Evolutionary conservation across 1,140 invertebrate genomes (phyloP), one percentile per base, ranked within the genome.

Genomic region (Drosophila asahinai): DNA sequence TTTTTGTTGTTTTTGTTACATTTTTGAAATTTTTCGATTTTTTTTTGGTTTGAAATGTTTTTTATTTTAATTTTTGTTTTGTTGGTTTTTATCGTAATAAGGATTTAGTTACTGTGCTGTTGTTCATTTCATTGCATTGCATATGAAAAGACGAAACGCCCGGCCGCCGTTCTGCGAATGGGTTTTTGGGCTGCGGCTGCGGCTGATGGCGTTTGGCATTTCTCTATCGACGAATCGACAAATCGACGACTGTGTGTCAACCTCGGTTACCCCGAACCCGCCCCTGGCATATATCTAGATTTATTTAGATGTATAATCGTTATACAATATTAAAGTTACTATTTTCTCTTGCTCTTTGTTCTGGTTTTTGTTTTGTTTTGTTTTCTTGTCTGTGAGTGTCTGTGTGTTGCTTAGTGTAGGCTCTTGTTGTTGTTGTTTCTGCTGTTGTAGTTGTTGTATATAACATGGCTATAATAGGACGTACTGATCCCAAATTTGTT

Each of bases 401-500:
- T 66, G 61, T 86, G 82, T 81, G 74, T 86, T 86, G 58, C 81
- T 80, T 81, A 83, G 75, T 86, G 81, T 87, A 79, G 33, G 40
- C 67, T 70, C 33, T 66, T 77, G 9, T 70, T 77, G 48, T 73
- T 81, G 67, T 80, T 79, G 67, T 74, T 80, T 74, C 71, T 73
- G 59, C 48, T 80, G 77, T 89, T 80, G 54, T 79, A 54, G 60
- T 80, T 80, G 71, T 77, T 77, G 77, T 89, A 86, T 89, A 90
- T 86, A 89, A 91, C 89, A 91, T 89, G 89, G 89, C 89, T 91
- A 91, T 89, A 89, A 83, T 90, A 89, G 86, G 86, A 89, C 79
- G 89, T 80, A 91, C 80, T 90, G 90, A 92, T 91, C 89, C 89
- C 89, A 86, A 91, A 87, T 81, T 91, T 90, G 91, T 89, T 87